Conservation (phyloP, 1,140 invertebrate species). For the Aphidius gifuensis region DNA sequence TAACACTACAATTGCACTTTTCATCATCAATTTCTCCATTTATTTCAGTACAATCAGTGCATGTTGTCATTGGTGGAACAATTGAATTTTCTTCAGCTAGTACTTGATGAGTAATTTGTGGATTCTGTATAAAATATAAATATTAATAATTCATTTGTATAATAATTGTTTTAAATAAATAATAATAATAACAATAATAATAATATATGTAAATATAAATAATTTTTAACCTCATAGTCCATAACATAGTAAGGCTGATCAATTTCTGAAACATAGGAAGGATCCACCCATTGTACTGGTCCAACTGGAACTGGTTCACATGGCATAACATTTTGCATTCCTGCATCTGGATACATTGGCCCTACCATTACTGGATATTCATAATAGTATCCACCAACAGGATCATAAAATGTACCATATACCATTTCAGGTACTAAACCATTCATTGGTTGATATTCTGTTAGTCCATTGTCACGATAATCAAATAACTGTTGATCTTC, state of each 20-base stretch:
- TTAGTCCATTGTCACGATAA: slow-evolving; percentile 33
- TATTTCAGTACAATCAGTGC: slow-evolving; percentile 31
- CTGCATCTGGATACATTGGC: slow-evolving; percentile 42
- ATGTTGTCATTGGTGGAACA: slow-evolving; percentile 27
- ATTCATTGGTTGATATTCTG: slow-evolving; percentile 34
- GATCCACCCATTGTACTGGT: slow-evolving; percentile 55
- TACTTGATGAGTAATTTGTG: slow-evolving; percentile 28
- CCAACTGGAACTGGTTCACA: slow-evolving; percentile 52
- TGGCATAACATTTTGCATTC: slow-evolving; percentile 40
- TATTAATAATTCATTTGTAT: background rate
- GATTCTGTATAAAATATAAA: slow-evolving; percentile 29
- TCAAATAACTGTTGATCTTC: slow-evolving; percentile 51
- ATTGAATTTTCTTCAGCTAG: slow-evolving; percentile 8
- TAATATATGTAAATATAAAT: background rate
- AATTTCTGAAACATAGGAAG: slow-evolving; percentile 48
- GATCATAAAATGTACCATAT: slow-evolving; percentile 49
- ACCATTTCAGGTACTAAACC: slow-evolving; percentile 37
- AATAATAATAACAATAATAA: too few species aligned
- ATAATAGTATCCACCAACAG: slow-evolving; percentile 48
- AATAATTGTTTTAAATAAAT: too few species aligned
- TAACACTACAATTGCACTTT: slow-evolving; percentile 36
- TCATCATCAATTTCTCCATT: slow-evolving; percentile 32
- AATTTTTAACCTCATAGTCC: slow-evolving; percentile 43
- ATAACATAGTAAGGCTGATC: slow-evolving; percentile 45
- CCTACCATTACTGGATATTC: slow-evolving; percentile 52